These are phyloP conservation scores for Andrena haemorrhoa DNA, from an alignment of 2,888 invertebrate species.

Conservation along the genomic window DNA sequence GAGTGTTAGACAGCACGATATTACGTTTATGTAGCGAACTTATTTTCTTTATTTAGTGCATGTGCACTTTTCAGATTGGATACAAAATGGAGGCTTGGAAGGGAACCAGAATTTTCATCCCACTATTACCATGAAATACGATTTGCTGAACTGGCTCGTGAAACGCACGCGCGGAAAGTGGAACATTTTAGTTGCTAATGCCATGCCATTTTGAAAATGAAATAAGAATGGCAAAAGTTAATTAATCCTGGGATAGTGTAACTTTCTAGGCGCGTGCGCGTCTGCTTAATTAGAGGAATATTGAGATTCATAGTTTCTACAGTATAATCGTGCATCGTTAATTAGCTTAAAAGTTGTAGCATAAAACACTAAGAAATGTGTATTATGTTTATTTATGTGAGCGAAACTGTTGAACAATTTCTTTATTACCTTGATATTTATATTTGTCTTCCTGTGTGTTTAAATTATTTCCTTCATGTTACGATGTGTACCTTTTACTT, in stretches of 20 bases:
- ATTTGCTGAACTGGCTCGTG: not conserved
- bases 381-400: no score
- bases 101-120: not conserved
- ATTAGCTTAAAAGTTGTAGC: not conserved
- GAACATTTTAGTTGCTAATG: constrained; percentile 25
- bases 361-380: no score
- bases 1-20: not conserved
- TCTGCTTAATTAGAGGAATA: not conserved
- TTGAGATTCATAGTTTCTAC: not conserved
- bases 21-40: not conserved
- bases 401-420: no score
- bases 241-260: not conserved
- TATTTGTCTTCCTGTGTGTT: no score
- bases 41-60: not conserved
- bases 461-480: no score
- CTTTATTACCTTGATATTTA: no score
- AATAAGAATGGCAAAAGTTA: constrained; percentile 24
- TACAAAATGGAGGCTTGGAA: not conserved
- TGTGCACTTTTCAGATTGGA: not conserved
- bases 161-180: constrained; percentile 19
- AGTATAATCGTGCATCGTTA: not conserved
- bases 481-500: no score
- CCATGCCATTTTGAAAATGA: constrained; percentile 27
- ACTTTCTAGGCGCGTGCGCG: not conserved
- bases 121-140: not conserved